A percentile compares a stretch with the other conserved stretches of the same genome.
phyloP scores from a whole-genome alignment of 2,113 vertebrate species.

The Mustelus asterias region DNA sequence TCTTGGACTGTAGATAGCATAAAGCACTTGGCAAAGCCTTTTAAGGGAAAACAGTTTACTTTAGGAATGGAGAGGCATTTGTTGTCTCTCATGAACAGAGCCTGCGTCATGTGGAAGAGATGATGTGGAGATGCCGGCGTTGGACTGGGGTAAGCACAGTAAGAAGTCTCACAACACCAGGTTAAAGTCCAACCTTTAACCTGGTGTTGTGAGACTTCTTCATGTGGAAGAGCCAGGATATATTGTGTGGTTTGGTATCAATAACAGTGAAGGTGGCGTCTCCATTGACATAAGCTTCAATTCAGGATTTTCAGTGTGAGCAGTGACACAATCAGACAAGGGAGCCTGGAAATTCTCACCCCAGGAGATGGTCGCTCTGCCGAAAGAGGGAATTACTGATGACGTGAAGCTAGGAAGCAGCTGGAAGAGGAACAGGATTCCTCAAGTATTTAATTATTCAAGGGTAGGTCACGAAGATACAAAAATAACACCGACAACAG shows the following conservation, averaged over 20 bases:
- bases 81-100: not conserved
- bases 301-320: not conserved
- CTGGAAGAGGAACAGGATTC: not conserved
- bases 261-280: not conserved
- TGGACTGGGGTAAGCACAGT: no score
- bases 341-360: not conserved
- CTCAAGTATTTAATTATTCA: not conserved
- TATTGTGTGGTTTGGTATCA: not conserved
- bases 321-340: not conserved
- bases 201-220: no score
- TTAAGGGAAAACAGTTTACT: not conserved
- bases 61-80: not conserved
- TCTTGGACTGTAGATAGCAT: not conserved
- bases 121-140: no score
- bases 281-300: not conserved
- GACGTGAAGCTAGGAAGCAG: no score
- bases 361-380: no score
- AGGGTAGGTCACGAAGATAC: not conserved
- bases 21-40: not conserved
- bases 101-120: not conserved
- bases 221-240: not conserved
- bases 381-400: not conserved
- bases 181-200: no score
- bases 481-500: not conserved
- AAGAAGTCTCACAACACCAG: no score